Evolutionary conservation across 1,140 invertebrate species (phyloP), one percentile per base, ranked within the genome.

Genomic region (Drosophila nikananu): DNA sequence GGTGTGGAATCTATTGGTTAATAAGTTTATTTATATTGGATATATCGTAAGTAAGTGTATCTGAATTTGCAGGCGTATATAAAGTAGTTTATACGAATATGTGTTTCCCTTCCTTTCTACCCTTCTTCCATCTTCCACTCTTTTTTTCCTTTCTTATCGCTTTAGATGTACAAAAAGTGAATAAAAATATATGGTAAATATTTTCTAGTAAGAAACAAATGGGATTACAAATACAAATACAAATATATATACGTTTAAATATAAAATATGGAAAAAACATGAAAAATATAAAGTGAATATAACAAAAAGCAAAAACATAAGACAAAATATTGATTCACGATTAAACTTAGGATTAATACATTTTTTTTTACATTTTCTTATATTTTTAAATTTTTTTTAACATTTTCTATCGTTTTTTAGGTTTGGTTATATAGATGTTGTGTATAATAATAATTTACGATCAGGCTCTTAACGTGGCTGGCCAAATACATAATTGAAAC

Each of bases 391-490:
- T 13, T 39, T 58, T 76, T 90, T 80, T 72, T 59, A 46, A 57
- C 57, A 61, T 70, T 80, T 76, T 81, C 41, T 23, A 49, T 64
- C 21, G 35, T 9, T 9, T 68, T 55, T 80, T 67, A 1, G 25
- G 15, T n/a, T 27, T n/a, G 81, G 44, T 74, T 83, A 83, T 83
- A 83, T 77, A 84, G 35, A 54, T 83, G 49, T 52, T 52, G 49
- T 54, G 21, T 55, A 37, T 62, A 81, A 55, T 82, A 70, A 60
- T 91, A 78, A 70, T 72, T 76, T 91, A 84, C 74, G 83, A 91
- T 73, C 55, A 58, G 37, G 79, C 89, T 91, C 89, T 83, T 91
- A 91, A 91, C 89, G 84, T 73, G 84, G 84, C 76, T 80, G 52
- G 72, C 58, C 63, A 57, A 39, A 57, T 37, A 57, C 54, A 65